Evolutionary conservation across 2,888 invertebrate genomes (phyloP).

Genomic region (Acanthopleura granulata): DNA sequence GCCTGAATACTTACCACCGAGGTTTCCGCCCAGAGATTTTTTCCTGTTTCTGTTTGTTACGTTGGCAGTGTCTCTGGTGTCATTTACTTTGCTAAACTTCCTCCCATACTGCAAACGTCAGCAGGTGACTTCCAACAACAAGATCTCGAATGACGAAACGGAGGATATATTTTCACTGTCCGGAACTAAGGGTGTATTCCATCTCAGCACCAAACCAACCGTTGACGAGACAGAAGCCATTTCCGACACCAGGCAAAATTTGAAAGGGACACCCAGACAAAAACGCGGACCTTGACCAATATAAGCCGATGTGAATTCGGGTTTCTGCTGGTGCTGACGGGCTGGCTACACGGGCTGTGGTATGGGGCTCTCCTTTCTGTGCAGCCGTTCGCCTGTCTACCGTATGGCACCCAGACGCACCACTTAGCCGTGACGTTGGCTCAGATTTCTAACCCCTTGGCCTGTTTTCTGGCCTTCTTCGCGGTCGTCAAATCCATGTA

Average conservation of each 20-base stretch:
- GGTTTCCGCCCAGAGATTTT: constrained; percentile 77
- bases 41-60: constrained; percentile 77
- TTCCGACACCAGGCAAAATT: too few species aligned
- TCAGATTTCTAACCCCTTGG: constrained; percentile 85
- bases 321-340: constrained; percentile 45
- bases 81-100: constrained; percentile 76
- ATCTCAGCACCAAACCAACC: neutral
- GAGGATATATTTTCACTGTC: neutral
- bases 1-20: constrained; percentile 69
- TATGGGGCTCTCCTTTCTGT: constrained; percentile 86
- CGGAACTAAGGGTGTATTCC: neutral
- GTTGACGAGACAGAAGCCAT: too few species aligned
- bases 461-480: constrained; percentile 77
- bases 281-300: neutral
- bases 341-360: constrained; percentile 77
- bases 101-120: constrained; percentile 33
- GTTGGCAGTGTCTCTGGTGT: constrained; percentile 76
- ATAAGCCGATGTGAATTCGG: neutral
- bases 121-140: neutral
- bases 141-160: neutral
- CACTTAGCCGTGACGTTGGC: constrained; percentile 83
- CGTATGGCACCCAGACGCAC: constrained; percentile 81
- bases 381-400: constrained; percentile 85
- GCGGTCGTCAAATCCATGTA: constrained; percentile 53
- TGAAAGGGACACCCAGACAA: neutral